phyloP scores from a whole-genome alignment of 2,888 invertebrate genomes.

The Cheilosia urbana region DNA sequence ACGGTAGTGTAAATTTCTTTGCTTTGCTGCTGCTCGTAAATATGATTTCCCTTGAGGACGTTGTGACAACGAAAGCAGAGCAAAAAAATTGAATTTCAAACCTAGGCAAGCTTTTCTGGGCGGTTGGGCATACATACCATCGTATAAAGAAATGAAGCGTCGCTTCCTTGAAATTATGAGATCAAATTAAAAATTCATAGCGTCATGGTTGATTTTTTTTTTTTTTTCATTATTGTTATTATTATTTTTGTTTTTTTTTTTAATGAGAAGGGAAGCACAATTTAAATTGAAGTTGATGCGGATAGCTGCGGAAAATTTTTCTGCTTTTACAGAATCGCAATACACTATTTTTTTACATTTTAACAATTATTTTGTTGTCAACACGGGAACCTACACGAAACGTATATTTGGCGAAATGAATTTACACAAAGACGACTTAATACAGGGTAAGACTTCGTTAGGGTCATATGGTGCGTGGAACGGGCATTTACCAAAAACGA shows the following conservation, averaged over 20 bases:
- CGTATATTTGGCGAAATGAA: too few relatives aligned
- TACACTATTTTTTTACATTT: too few relatives aligned
- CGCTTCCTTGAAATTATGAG: slow-evolving; percentile 43
- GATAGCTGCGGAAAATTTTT: too few relatives aligned
- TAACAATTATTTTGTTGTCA: too few relatives aligned
- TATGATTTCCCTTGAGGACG: slow-evolving; percentile 71
- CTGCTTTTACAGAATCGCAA: too few relatives aligned
- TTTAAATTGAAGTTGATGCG: too few relatives aligned
- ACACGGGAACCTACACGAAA: too few relatives aligned
- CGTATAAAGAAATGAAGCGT: slow-evolving; percentile 33
- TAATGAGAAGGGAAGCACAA: too few relatives aligned
- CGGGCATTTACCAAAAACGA: too few relatives aligned
- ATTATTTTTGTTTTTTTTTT: neutral
- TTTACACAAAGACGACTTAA: too few relatives aligned
- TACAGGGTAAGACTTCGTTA: too few relatives aligned
- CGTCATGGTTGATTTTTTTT: slow-evolving; percentile 54
- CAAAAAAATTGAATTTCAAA: slow-evolving; percentile 58
- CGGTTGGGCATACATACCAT: neutral
- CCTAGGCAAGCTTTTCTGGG: slow-evolving; percentile 13
- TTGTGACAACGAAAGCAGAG: slow-evolving; percentile 53
- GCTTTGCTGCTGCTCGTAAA: slow-evolving; percentile 61
- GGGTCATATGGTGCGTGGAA: too few relatives aligned
- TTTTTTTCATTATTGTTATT: slow-evolving; percentile 38
- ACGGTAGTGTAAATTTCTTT: slow-evolving; percentile 64
- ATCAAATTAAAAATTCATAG: slow-evolving; percentile 74